Evolutionary conservation across 2,113 vertebrate genomes (phyloP).

Genomic region (Gracilinanus agilis): DNA sequence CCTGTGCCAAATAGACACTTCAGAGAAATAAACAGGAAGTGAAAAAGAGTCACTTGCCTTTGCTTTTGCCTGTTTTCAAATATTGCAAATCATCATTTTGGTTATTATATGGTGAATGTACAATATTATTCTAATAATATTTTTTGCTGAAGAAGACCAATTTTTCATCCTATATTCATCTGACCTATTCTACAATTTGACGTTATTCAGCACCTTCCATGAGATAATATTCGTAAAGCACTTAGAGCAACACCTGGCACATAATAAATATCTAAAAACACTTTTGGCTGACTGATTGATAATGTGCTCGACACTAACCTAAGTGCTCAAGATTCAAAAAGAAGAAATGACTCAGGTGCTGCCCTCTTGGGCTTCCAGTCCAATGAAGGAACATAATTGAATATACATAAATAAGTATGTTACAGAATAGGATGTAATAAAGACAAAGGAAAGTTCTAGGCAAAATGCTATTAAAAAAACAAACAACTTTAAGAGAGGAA

Average conservation of each 20-base stretch:
- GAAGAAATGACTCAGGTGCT: not conserved
- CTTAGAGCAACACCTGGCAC: not conserved
- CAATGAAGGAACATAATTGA: not conserved
- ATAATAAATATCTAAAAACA: not conserved
- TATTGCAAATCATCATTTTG: not conserved
- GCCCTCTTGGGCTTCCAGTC: conserved; percentile 12
- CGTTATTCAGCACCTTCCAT: not conserved
- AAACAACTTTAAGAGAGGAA: not conserved
- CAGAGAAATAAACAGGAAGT: not conserved
- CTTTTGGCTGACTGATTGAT: not conserved
- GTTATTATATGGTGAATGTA: not conserved
- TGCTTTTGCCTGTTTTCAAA: not conserved
- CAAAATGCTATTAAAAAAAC: not conserved
- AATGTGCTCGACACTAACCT: not conserved
- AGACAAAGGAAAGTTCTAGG: not conserved
- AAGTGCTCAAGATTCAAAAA: not conserved
- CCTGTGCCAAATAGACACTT: not conserved
- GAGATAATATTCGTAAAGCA: not conserved
- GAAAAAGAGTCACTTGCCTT: not conserved
- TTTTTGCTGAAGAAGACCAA: conserved; percentile 16
- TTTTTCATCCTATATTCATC: not conserved
- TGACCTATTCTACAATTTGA: not conserved
- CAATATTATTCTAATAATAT: conserved; percentile 6
- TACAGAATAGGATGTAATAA: not conserved
- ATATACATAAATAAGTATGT: not conserved